Percentiles rank a stretch among this genome's conserved stretches.
Evolutionary conservation across 2,888 invertebrate genomes (phyloP).

Genomic region (Parnassius glacialis): DNA sequence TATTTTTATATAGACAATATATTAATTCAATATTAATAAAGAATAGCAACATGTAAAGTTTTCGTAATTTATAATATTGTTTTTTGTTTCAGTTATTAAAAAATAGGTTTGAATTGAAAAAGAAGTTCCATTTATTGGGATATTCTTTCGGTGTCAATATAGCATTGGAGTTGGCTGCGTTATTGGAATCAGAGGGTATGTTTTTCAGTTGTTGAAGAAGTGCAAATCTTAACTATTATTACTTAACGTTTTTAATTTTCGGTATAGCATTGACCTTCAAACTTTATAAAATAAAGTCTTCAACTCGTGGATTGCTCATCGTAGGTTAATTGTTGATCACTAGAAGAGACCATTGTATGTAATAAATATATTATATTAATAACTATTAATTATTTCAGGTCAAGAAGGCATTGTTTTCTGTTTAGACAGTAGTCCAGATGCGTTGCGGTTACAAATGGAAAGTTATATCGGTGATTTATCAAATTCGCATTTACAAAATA

Average conservation of each 20-base stretch:
- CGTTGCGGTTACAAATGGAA: conserved; percentile 3
- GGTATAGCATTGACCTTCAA: too few relatives aligned
- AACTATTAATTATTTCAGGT: background rate
- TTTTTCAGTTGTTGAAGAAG: background rate
- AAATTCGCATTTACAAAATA: conserved; percentile 7
- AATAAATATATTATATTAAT: too few relatives aligned
- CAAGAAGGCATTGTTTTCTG: conserved; percentile 8
- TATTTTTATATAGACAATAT: too few relatives aligned
- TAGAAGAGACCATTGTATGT: too few relatives aligned
- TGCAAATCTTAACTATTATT: too few relatives aligned
- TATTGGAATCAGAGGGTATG: conserved; percentile 25
- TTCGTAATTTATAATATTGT: too few relatives aligned
- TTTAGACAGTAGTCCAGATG: conserved; percentile 20
- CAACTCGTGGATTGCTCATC: too few relatives aligned
- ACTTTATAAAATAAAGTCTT: too few relatives aligned
- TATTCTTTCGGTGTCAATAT: conserved; percentile 51
- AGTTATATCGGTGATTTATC: conserved; percentile 6
- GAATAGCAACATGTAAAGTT: too few relatives aligned
- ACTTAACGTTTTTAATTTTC: too few relatives aligned
- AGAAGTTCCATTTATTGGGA: conserved; percentile 47
- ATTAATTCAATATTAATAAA: too few relatives aligned
- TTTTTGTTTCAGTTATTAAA: conserved; percentile 28
- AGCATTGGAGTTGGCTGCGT: conserved; percentile 34
- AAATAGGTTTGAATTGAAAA: conserved; percentile 37
- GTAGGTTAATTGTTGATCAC: too few relatives aligned